These are phyloP conservation scores for Ailuropoda melanoleuca DNA, from an alignment of 2,113 vertebrate species.

Conservation along the genomic window DNA sequence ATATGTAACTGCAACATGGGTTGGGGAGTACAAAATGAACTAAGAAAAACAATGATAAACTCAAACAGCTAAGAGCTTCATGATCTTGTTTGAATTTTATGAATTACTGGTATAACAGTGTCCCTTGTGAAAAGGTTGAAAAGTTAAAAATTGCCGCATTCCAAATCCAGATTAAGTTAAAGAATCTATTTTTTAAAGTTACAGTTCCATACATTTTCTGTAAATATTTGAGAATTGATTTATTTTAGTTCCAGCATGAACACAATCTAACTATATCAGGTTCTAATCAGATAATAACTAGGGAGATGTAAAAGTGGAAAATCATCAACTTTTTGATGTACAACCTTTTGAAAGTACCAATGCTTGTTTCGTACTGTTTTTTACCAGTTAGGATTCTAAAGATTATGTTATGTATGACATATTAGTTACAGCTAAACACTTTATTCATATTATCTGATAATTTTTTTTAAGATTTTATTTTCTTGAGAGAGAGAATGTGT, in stretches of 20 bases:
- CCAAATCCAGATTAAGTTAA: slow-evolving; percentile 3
- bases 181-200: neutral
- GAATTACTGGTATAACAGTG: neutral
- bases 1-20: neutral
- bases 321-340: neutral
- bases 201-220: neutral
- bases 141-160: neutral
- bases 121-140: slow-evolving; percentile 21
- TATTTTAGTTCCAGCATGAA: neutral
- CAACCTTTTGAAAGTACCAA: slow-evolving; percentile 30
- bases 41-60: slow-evolving; percentile 19
- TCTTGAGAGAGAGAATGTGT: neutral
- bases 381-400: neutral
- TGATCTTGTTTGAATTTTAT: slow-evolving; percentile 53
- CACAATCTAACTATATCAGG: neutral
- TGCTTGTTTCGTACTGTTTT: neutral
- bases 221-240: slow-evolving; percentile 28
- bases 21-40: neutral
- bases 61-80: neutral
- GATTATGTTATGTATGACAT: neutral
- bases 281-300: slow-evolving; percentile 23
- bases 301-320: slow-evolving; percentile 32
- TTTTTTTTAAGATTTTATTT: neutral
- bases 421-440: neutral
- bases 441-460: slow-evolving; percentile 15